Percentiles rank a stretch among this genome's conserved stretches.
phyloP scores from a whole-genome alignment of 2,113 vertebrate genomes.

The Sinosuthora webbiana region DNA sequence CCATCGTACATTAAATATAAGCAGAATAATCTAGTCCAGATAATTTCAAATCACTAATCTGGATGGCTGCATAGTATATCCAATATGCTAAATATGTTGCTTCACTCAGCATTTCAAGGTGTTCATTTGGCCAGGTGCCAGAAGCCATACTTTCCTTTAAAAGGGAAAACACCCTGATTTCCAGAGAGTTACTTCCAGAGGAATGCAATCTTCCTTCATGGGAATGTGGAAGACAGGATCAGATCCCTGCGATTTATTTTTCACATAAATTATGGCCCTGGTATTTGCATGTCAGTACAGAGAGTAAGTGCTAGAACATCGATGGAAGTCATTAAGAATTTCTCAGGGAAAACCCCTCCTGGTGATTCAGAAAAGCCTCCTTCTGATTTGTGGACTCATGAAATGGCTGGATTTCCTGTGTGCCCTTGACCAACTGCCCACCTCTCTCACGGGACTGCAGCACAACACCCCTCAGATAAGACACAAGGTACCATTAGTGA shows the following conservation, averaged over 20 bases:
- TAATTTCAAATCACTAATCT: conserved; percentile 26
- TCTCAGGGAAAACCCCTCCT: not conserved
- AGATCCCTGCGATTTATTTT: not conserved
- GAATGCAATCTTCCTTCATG: not conserved
- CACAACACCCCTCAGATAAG: not conserved
- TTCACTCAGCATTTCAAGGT: not conserved
- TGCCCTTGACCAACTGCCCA: not conserved
- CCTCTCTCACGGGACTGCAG: not conserved
- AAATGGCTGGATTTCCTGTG: not conserved
- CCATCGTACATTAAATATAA: conserved; percentile 46
- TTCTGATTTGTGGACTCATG: not conserved
- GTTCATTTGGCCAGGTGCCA: not conserved
- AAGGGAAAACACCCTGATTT: not conserved
- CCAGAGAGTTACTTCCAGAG: not conserved
- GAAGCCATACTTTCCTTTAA: not conserved
- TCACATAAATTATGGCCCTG: not conserved
- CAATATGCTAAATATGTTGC: conserved; percentile 9
- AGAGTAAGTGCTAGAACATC: not conserved
- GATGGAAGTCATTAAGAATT: not conserved
- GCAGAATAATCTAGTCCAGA: conserved; percentile 52
- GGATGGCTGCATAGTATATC: not conserved
- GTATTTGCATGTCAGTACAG: not conserved
- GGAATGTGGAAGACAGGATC: not conserved
- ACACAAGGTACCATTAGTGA: not conserved
- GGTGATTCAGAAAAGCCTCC: not conserved